Evolutionary conservation across 2,113 vertebrate species (phyloP), one percentile per base, ranked within the genome.

Genomic region (Nibea albiflora): DNA sequence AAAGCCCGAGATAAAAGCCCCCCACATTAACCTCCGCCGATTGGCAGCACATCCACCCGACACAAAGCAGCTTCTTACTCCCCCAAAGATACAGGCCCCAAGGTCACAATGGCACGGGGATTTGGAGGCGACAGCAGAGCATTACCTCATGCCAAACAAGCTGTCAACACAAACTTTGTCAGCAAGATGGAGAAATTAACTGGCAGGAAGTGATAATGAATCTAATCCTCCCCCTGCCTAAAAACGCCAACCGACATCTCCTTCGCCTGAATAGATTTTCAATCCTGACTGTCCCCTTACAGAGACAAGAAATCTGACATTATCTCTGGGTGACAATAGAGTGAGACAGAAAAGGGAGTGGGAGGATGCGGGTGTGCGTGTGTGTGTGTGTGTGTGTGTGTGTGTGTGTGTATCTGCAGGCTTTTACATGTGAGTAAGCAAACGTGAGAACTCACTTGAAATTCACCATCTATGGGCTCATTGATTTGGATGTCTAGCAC

Each of bases 161-260:
- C 97, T 96, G 96, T 98, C 97, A 97, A 96, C 96, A 95, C 88
- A 96, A 97, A 97, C 95, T 97, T 96, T 96, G 96, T 98, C 97
- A 98, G 93, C 94, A 95, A 94, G 94, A 95, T 84, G 95, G 97
- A 96, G 96, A 97, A 97, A 97, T 96, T 95, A 96, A 96, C 96
- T 96, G 97, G 94, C 94, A 95, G 95, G 94, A 93, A 92, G 95
- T 93, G 96, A 98, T 97, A 98, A 97, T 97, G 95, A 95, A 96
- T 96, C 96, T 96, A 96, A 96, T 96, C 88, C 91, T 81, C 87
- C 94, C 35, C 93, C 94, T 93, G 54, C 72, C 83, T 72, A 71
- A 80, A 91, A 89, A 85, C 53, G 11, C 76, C 56, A 42, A 76
- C 66, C 47, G 49, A 92, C 91, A 93, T 94, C 90, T 94, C 90